These are phyloP conservation scores for Drosophila ercepeae DNA, from an alignment of 1,140 invertebrate genomes.

Conservation along the genomic window DNA sequence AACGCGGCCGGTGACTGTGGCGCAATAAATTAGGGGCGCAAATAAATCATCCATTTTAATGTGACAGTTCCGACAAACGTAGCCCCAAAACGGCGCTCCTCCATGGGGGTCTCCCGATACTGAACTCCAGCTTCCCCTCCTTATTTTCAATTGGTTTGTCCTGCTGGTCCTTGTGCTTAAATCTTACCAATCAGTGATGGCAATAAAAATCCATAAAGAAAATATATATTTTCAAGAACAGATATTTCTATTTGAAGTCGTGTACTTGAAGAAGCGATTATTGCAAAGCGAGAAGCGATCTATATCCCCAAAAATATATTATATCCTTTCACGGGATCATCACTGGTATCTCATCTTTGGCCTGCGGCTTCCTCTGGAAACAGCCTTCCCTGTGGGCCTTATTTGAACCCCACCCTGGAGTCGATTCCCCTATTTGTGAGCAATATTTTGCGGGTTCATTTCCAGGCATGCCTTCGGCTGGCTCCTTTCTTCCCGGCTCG, in stretches of 20 bases:
- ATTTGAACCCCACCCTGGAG: not conserved
- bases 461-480: constrained; percentile 25
- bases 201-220: too few species aligned
- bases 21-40: constrained; percentile 78
- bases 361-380: not conserved
- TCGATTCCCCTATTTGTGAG: constrained; percentile 45
- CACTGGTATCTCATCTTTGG: not conserved
- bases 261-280: too few species aligned
- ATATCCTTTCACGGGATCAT: too few species aligned
- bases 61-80: constrained; percentile 79
- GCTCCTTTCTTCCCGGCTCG: constrained; percentile 14
- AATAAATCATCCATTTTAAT: constrained; percentile 83
- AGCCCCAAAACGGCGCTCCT: constrained; percentile 24
- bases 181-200: constrained; percentile 13
- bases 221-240: too few species aligned
- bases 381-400: not conserved
- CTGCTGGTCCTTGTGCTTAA: constrained; percentile 32
- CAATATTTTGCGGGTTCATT: constrained; percentile 69
- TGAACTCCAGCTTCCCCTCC: not conserved
- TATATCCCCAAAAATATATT: too few species aligned
- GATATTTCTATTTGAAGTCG: too few species aligned
- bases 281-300: too few species aligned
- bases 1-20: constrained; percentile 51
- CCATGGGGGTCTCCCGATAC: not conserved
- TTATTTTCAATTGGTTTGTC: constrained; percentile 19